Percentiles rank a stretch among this genome's conserved stretches.
Conservation (phyloP, 2,888 invertebrate species). For the Molanna angustata region DNA sequence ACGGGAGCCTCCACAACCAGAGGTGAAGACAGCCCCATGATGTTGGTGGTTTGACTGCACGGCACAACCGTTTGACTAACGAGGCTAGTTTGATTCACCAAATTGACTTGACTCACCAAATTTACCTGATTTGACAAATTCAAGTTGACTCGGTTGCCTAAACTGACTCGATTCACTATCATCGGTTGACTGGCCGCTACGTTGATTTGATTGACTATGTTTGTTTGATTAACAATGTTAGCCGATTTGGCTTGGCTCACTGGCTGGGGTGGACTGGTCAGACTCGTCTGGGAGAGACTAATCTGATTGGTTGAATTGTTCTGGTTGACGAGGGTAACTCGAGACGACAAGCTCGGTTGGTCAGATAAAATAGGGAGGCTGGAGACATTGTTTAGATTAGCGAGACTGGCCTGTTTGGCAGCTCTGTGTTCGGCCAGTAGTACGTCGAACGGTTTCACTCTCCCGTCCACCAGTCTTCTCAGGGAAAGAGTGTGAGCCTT, state of each 20-base stretch:
- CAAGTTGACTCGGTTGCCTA: neutral
- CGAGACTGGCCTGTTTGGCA: conserved; percentile 53
- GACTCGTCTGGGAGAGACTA: neutral
- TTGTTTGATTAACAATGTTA: neutral
- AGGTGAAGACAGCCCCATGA: conserved; percentile 7
- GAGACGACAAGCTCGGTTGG: conserved; percentile 49
- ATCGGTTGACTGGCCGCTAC: neutral
- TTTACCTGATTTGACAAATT: neutral
- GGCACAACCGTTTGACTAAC: conserved; percentile 1
- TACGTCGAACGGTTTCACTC: conserved; percentile 72
- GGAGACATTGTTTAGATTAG: conserved; percentile 37
- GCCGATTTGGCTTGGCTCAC: neutral
- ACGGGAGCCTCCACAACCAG: conserved; percentile 35
- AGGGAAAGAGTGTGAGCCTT: conserved; percentile 67
- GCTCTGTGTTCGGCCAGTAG: conserved; percentile 71
- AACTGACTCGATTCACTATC: conserved; percentile 6
- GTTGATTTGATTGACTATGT: conserved; percentile 3
- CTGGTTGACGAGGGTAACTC: neutral
- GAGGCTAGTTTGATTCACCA: conserved; percentile 6
- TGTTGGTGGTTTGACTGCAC: conserved; percentile 3
- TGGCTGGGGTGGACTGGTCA: too few relatives aligned
- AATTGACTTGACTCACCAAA: conserved; percentile 2
- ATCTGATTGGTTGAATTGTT: neutral
- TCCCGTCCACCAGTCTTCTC: conserved; percentile 66
- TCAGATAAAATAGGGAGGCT: too few relatives aligned